Evolutionary conservation across 2,797 vertebrate species (phyloP).

Genomic region (Enteromius anoplus): DNA sequence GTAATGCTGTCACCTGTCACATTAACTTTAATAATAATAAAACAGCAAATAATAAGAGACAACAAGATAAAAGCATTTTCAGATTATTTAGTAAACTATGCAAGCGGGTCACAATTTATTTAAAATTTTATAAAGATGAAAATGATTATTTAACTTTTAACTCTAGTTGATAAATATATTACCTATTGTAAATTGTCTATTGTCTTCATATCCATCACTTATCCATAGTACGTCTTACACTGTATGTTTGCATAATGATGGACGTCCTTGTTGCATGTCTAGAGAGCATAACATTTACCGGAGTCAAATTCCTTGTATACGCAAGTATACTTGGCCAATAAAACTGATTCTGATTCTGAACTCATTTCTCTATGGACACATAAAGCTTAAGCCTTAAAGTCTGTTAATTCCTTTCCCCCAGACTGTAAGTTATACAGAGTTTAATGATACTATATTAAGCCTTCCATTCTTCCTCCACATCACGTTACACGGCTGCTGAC

Average conservation of each 20-base stretch:
- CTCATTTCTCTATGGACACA: constrained; percentile 20
- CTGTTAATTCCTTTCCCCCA: constrained; percentile 16
- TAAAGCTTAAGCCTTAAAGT: constrained; percentile 11
- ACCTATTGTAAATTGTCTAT: too few species aligned
- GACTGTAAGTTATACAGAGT: constrained; percentile 6
- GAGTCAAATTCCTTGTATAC: too few species aligned
- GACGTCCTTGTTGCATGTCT: too few species aligned
- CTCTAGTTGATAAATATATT: too few species aligned
- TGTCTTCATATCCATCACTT: too few species aligned
- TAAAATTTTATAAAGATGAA: not conserved
- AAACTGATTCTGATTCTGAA: too few species aligned
- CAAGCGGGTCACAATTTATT: not conserved
- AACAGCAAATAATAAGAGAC: not conserved
- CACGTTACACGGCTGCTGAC: not conserved
- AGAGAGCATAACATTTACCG: too few species aligned
- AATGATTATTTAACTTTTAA: not conserved
- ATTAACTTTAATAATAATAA: not conserved
- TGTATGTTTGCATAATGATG: too few species aligned
- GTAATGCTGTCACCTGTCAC: not conserved
- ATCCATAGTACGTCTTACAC: too few species aligned
- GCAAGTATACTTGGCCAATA: too few species aligned
- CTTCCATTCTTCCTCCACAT: constrained; percentile 6
- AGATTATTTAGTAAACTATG: not conserved
- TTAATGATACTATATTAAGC: constrained; percentile 30
- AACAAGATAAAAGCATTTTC: not conserved